Evolutionary conservation across 2,113 vertebrate species (phyloP), one percentile per base, ranked within the genome.

Genomic region (Pelusios castaneus): DNA sequence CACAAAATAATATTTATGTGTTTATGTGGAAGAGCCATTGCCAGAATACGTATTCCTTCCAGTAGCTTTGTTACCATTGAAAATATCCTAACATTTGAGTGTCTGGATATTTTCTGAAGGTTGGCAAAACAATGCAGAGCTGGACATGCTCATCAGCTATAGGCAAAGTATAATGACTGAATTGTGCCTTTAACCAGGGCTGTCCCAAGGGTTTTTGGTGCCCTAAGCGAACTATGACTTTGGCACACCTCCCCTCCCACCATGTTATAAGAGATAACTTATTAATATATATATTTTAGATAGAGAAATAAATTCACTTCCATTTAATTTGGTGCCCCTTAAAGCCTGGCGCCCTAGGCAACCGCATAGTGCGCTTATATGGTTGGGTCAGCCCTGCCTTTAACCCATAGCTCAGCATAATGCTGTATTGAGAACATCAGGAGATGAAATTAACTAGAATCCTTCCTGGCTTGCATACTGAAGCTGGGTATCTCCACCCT

Each of bases 11-110:
- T 3, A n/a, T 25, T 11, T 24, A 47, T 27, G 12, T 84, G 29
- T 7, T 0, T 1, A 5, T 4, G 2, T 7, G n/a, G 7, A 1
- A 27, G 25, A 31, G 67, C 10, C 12, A 19, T 22, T 7, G 10
- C 41, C 2, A 2, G 4, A 8, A 0, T 0, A 4, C 1, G 0
- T 3, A 21, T 17, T 51, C 10, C 47, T 2, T 3, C 17, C 8
- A 75, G 38, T 86, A 16, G 29, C 0, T 10, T 34, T 51, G n/a
- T 10, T 1, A 0, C 13, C 31, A 60, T 63, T 34, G 1, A 2
- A 5, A 8, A 2, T 3, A 1, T 11, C 4, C 49, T 14, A 8
- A 67, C 34, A n/a, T 80, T 27, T 25, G 17, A 0, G 34, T 10
- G 31, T 25, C 4, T 1, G n/a, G 41, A 43, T 4, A 45, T 52